These are phyloP conservation scores for Agrochola macilenta DNA, from an alignment of 2,888 invertebrate genomes.

Conservation along the genomic window DNA sequence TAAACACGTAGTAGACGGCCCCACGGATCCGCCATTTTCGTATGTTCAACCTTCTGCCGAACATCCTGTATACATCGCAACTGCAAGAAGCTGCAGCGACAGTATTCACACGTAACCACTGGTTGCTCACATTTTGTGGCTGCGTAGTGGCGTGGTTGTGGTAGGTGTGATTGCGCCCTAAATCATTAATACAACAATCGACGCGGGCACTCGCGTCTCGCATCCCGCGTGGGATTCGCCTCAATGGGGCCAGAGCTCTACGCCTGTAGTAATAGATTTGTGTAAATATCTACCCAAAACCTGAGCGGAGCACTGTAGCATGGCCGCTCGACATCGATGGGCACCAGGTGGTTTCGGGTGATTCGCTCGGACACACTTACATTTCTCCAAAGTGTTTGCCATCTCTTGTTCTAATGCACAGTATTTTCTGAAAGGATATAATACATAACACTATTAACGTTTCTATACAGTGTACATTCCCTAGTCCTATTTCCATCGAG, in stretches of 20 bases:
- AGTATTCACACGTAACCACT: too few relatives aligned
- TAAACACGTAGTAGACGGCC: too few relatives aligned
- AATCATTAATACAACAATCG: not conserved
- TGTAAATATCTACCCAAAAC: constrained; percentile 37
- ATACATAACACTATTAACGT: not conserved
- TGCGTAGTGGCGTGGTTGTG: not conserved
- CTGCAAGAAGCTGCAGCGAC: too few relatives aligned
- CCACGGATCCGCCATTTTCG: too few relatives aligned
- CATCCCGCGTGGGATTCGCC: not conserved
- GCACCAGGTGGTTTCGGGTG: constrained; percentile 71
- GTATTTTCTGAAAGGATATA: constrained; percentile 65
- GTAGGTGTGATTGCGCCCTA: not conserved
- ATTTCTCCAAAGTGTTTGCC: constrained; percentile 65
- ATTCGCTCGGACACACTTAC: constrained; percentile 73
- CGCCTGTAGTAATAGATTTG: not conserved
- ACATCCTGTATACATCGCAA: too few relatives aligned
- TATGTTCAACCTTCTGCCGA: too few relatives aligned
- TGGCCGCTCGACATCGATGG: constrained; percentile 67
- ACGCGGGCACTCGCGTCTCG: not conserved
- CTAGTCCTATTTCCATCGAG: not conserved
- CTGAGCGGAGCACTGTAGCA: constrained; percentile 72
- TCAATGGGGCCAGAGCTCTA: not conserved
- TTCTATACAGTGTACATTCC: not conserved
- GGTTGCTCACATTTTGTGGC: not conserved
- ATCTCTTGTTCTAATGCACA: constrained; percentile 81